Percentiles rank a stretch among this genome's conserved stretches.
Conservation (phyloP, 2,113 vertebrate genomes). For the Austrofundulus limnaeus region DNA sequence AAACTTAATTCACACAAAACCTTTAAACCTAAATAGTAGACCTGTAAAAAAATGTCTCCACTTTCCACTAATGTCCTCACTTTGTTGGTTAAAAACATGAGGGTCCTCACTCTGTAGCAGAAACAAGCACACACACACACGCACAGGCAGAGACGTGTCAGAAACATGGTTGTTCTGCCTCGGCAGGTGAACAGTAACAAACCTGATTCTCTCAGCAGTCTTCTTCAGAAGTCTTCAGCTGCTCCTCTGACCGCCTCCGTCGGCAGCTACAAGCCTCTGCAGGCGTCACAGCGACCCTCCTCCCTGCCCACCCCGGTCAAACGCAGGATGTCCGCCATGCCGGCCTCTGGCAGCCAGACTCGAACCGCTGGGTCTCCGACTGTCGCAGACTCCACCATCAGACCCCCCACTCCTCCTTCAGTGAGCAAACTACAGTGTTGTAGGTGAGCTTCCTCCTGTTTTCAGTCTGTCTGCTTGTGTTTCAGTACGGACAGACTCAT, state of each 20-base stretch:
- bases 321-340: conserved; percentile 72
- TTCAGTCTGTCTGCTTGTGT: neutral
- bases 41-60: too few species aligned
- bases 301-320: conserved; percentile 82
- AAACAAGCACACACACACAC: too few species aligned
- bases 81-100: too few species aligned
- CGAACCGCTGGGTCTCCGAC: conserved; percentile 24
- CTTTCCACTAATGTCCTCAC: too few species aligned
- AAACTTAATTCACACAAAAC: too few species aligned
- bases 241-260: conserved; percentile 55
- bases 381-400: neutral
- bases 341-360: conserved; percentile 48
- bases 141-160: too few species aligned
- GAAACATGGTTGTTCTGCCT: too few species aligned
- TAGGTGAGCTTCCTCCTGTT: conserved; percentile 72
- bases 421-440: conserved; percentile 23
- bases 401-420: conserved; percentile 41
- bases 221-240: conserved; percentile 57
- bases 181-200: neutral
- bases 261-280: conserved; percentile 36
- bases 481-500: neutral
- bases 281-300: conserved; percentile 71
- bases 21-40: too few species aligned
- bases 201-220: conserved; percentile 24
- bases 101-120: too few species aligned